Conservation (phyloP, 2,113 vertebrate species). For the Scomber japonicus region DNA sequence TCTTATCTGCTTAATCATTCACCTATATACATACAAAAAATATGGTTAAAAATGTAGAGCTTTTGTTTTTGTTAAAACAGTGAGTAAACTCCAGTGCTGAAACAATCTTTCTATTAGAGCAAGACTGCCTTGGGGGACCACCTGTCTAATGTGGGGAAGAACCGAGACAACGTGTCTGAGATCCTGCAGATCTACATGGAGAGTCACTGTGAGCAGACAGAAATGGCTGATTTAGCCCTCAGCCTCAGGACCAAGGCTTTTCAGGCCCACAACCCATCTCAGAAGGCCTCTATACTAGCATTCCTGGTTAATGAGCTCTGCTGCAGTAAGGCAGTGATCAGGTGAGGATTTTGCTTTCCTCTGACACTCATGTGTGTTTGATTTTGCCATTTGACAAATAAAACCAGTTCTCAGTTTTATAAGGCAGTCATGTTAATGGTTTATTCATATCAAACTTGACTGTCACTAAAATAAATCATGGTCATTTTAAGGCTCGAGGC, state of each 20-base stretch:
- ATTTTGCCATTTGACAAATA: background rate
- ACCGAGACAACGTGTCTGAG: slow-evolving; percentile 94
- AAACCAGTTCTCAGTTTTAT: background rate
- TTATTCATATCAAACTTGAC: background rate
- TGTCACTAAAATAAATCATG: background rate
- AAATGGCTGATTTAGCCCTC: slow-evolving; percentile 85
- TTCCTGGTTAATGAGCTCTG: slow-evolving; percentile 95
- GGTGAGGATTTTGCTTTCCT: slow-evolving; percentile 76
- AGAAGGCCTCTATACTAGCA: slow-evolving; percentile 92
- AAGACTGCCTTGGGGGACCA: slow-evolving; percentile 94
- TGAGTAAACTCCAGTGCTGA: background rate
- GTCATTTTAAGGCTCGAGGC: background rate
- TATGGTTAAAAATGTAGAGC: background rate
- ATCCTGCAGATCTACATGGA: slow-evolving; percentile 96
- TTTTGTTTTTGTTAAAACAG: background rate
- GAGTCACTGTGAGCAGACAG: slow-evolving; percentile 89
- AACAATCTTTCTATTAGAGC: slow-evolving; percentile 74
- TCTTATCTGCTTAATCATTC: no score
- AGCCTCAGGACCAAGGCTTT: slow-evolving; percentile 96
- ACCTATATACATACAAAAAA: background rate
- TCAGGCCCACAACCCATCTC: slow-evolving; percentile 92
- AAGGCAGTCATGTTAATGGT: background rate
- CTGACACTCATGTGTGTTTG: background rate
- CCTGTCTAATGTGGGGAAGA: slow-evolving; percentile 91
- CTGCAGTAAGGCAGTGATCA: slow-evolving; percentile 94